Evolutionary conservation across 2,888 invertebrate genomes (phyloP).

Genomic region (Microplitis deprimator): DNA sequence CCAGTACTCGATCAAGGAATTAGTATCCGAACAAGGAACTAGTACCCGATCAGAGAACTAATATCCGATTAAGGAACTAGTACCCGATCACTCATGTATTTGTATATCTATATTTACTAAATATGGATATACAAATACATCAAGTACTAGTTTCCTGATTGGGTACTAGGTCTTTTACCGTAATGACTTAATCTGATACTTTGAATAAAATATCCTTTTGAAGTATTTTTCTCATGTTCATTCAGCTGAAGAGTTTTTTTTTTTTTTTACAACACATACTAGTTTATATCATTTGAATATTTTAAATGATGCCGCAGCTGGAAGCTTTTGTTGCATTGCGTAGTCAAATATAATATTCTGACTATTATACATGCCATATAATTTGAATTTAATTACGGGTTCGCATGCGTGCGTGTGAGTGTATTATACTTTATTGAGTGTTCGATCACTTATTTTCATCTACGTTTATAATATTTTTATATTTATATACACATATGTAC

Average conservation of each 20-base stretch:
- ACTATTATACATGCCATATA: slow-evolving; percentile 3
- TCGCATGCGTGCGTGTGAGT: slow-evolving; percentile 3
- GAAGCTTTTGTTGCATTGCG: slow-evolving; percentile 15
- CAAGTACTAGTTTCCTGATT: too few relatives aligned
- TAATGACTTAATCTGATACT: background rate
- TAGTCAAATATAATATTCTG: slow-evolving; percentile 4
- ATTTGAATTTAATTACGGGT: slow-evolving; percentile 3
- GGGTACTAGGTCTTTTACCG: too few relatives aligned
- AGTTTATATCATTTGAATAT: background rate
- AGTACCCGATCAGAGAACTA: too few relatives aligned
- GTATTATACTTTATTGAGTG: background rate
- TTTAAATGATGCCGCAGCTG: slow-evolving; percentile 12
- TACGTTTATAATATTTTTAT: background rate
- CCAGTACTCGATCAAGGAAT: too few relatives aligned
- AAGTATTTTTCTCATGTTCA: background rate
- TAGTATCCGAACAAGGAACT: too few relatives aligned
- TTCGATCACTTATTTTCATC: background rate
- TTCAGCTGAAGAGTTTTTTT: background rate
- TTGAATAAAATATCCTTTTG: background rate
- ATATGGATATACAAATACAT: too few relatives aligned
- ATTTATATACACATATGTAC: background rate
- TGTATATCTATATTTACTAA: too few relatives aligned
- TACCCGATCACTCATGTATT: too few relatives aligned
- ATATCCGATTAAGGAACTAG: too few relatives aligned
- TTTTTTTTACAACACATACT: background rate